These are phyloP conservation scores for Coregonus ussuriensis DNA, from an alignment of 2,797 vertebrate genomes.

Conservation along the genomic window DNA sequence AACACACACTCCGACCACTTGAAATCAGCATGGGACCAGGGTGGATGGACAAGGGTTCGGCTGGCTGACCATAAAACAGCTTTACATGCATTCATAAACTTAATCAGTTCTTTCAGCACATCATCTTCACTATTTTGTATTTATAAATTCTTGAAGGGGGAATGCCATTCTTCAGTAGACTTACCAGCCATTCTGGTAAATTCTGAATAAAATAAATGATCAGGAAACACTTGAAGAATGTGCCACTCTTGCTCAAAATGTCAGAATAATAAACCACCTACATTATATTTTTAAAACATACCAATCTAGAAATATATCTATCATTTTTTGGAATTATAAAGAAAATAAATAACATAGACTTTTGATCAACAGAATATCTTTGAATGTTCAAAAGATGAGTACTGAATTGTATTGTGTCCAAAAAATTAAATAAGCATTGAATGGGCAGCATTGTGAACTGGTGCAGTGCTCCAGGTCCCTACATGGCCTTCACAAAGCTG, in stretches of 20 bases:
- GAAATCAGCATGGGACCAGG: background rate
- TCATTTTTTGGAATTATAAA: background rate
- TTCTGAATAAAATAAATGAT: constrained; percentile 25
- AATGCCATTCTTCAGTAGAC: background rate
- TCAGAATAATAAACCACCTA: constrained; percentile 18
- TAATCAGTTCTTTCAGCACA: too few species aligned
- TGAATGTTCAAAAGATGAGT: constrained; percentile 23
- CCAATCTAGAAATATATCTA: background rate
- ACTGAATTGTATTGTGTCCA: constrained; percentile 44
- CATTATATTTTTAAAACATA: background rate
- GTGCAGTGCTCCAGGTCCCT: constrained; percentile 58
- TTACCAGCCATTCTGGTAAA: background rate
- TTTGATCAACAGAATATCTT: background rate
- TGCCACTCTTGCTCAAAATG: background rate
- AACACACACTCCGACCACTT: background rate
- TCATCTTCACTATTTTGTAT: too few species aligned
- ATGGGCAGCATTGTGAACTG: constrained; percentile 54
- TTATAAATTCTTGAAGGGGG: too few species aligned
- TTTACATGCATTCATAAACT: too few species aligned
- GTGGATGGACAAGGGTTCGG: too few species aligned
- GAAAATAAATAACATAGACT: background rate
- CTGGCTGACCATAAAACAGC: too few species aligned
- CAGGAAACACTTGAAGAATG: background rate
- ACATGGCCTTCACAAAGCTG: constrained; percentile 68
- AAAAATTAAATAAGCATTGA: constrained; percentile 51